phyloP scores from a whole-genome alignment of 2,888 invertebrate species.

The Acheta domesticus region DNA sequence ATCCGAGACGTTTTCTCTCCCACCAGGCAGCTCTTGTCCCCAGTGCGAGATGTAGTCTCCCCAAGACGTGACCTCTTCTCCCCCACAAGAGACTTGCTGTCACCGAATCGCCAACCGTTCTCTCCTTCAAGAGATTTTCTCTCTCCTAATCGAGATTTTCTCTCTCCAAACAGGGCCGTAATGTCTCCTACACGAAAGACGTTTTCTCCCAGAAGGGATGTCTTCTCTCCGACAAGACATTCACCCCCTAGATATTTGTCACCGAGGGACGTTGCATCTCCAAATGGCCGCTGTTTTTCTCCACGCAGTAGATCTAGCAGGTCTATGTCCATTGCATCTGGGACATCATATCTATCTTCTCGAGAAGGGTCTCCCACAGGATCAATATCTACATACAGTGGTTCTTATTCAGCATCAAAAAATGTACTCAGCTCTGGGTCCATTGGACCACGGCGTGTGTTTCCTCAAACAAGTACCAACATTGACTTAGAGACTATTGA shows the following conservation, averaged over 20 bases:
- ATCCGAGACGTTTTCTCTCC: slow-evolving; percentile 22
- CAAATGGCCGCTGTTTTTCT: background rate
- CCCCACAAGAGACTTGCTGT: slow-evolving; percentile 24
- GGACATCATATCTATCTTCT: background rate
- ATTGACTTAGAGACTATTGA: slow-evolving; percentile 48
- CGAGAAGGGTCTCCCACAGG: background rate
- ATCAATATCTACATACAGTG: slow-evolving; percentile 11
- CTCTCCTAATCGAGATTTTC: slow-evolving; percentile 25
- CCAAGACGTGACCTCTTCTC: slow-evolving; percentile 18
- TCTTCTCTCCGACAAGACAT: background rate
- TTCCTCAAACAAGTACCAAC: slow-evolving; percentile 55
- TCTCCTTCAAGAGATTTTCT: slow-evolving; percentile 12
- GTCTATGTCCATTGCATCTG: slow-evolving; percentile 3
- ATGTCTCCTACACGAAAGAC: background rate
- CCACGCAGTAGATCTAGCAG: background rate
- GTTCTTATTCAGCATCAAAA: slow-evolving; percentile 20
- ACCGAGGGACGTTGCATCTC: background rate
- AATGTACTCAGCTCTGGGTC: slow-evolving; percentile 12
- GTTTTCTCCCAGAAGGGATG: background rate
- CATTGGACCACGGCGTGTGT: slow-evolving; percentile 58
- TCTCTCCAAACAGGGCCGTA: background rate
- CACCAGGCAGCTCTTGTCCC: background rate
- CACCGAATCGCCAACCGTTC: background rate
- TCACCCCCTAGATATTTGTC: background rate
- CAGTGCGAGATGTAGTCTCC: slow-evolving; percentile 19